Evolutionary conservation across 2,113 vertebrate genomes (phyloP).

Genomic region (Melanerpes aurifrons): DNA sequence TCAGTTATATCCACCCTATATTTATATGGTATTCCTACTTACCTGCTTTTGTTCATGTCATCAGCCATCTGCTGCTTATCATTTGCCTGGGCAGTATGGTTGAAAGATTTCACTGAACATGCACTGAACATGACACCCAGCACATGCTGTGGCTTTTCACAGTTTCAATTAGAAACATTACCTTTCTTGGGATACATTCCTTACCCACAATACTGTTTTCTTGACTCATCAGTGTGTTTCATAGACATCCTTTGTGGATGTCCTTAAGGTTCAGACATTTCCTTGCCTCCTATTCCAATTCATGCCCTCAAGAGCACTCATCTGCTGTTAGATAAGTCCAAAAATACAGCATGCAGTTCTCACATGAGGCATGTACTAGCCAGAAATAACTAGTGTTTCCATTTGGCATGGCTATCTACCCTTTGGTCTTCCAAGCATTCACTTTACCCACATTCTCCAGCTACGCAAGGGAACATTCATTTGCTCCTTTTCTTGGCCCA

Average conservation of each 20-base stretch:
- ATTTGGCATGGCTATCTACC: not conserved
- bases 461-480: not conserved
- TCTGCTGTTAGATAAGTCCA: not conserved
- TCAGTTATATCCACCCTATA: not conserved
- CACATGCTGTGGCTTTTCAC: not conserved
- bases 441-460: conserved; percentile 4
- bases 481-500: conserved; percentile 31
- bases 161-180: not conserved
- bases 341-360: conserved; percentile 20
- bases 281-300: not conserved
- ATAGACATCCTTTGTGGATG: not conserved
- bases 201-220: not conserved
- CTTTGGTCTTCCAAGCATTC: conserved; percentile 43
- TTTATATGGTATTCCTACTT: not conserved
- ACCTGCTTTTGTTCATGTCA: not conserved
- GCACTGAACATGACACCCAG: not conserved
- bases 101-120: not conserved
- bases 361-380: conserved; percentile 14
- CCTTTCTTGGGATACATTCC: not conserved
- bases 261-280: conserved; percentile 4
- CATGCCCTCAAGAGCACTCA: not conserved
- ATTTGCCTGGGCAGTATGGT: not conserved
- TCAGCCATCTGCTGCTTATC: not conserved
- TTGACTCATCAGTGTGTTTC: not conserved
- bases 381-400: conserved; percentile 58